Evolutionary conservation across 2,888 invertebrate species (phyloP).

Genomic region (Lasioglossum marginatum): DNA sequence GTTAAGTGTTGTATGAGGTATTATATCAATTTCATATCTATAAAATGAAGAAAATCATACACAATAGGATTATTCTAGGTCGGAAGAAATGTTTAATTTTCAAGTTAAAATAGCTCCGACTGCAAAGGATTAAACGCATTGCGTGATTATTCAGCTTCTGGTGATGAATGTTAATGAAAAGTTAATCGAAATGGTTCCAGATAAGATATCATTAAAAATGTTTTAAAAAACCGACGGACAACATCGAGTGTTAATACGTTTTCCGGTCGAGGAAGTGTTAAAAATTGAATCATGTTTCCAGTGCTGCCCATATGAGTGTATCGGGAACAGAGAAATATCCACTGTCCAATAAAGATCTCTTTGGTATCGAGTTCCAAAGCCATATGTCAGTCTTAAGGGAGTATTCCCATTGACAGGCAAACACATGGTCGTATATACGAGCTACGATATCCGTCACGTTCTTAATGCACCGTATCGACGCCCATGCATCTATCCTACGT

Average conservation of each 20-base stretch:
- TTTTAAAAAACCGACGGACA: not conserved
- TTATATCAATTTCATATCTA: too few species aligned
- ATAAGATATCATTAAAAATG: not conserved
- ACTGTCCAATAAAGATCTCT: conserved; percentile 1
- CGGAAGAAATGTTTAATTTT: too few species aligned
- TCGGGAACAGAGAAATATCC: conserved; percentile 1
- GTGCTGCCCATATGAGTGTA: not conserved
- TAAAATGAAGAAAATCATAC: too few species aligned
- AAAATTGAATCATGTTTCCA: not conserved
- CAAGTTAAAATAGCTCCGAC: too few species aligned
- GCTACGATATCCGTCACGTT: conserved; percentile 36
- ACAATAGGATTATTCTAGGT: too few species aligned
- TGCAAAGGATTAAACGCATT: too few species aligned
- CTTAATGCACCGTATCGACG: conserved; percentile 36
- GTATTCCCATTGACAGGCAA: not conserved
- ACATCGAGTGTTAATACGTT: not conserved
- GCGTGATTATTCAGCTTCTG: too few species aligned
- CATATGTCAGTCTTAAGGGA: not conserved
- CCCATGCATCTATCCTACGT: conserved; percentile 57
- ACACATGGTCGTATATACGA: not conserved
- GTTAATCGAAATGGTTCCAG: too few species aligned
- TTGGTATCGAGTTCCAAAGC: not conserved
- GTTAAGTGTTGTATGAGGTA: too few species aligned
- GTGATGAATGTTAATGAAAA: too few species aligned
- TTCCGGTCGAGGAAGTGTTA: not conserved